phyloP scores from a whole-genome alignment of 2,888 invertebrate genomes.

The Acleris cristana region DNA sequence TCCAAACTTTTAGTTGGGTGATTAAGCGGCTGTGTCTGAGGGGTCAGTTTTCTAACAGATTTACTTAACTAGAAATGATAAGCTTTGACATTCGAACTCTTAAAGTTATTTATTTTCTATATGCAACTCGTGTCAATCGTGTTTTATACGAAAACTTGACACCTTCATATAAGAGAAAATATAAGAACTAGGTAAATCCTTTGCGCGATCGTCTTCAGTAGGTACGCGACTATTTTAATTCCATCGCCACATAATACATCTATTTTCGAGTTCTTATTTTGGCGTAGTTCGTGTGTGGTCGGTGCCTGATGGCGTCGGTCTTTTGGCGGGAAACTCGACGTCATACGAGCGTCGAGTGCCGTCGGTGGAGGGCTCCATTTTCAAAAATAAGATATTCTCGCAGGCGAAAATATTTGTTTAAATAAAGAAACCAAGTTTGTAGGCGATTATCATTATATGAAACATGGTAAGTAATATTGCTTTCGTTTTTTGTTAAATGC shows the following conservation, averaged over 20 bases:
- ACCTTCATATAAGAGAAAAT: too few relatives aligned
- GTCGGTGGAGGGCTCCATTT: conserved; percentile 53
- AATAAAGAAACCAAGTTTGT: background rate
- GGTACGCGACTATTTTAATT: conserved; percentile 73
- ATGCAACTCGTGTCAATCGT: too few relatives aligned
- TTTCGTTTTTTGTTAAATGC: background rate
- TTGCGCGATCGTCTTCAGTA: conserved; percentile 47
- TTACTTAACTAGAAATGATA: too few relatives aligned
- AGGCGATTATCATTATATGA: background rate
- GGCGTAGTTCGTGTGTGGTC: conserved; percentile 83
- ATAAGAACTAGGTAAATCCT: conserved; percentile 47
- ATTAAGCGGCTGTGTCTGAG: too few relatives aligned
- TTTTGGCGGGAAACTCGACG: conserved; percentile 77
- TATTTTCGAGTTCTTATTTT: conserved; percentile 82
- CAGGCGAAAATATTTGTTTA: conserved; percentile 1
- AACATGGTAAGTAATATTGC: conserved; percentile 18
- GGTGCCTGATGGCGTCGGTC: conserved; percentile 56
- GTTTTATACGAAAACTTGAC: too few relatives aligned
- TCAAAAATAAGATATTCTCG: conserved; percentile 1
- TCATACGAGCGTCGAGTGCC: conserved; percentile 63
- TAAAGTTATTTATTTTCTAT: too few relatives aligned
- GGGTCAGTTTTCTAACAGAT: too few relatives aligned
- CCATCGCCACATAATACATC: conserved; percentile 66
- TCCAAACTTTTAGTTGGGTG: too few relatives aligned
- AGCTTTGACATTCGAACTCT: too few relatives aligned